Conservation (phyloP, 2,888 invertebrate genomes). For the Nebria salina region DNA sequence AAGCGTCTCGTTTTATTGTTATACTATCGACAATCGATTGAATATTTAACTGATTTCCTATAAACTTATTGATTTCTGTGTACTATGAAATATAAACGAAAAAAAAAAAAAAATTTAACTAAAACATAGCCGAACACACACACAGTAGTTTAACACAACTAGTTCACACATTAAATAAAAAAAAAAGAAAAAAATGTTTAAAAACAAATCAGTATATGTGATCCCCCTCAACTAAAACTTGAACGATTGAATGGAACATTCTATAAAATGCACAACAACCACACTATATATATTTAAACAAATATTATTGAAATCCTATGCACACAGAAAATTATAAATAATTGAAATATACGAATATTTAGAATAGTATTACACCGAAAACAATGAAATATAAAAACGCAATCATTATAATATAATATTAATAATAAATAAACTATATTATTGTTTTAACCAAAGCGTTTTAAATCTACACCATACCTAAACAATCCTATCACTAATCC, state of each 20-base stretch:
- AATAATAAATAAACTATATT: background rate
- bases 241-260: background rate
- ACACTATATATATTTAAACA: background rate
- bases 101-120: background rate
- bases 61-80: background rate
- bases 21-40: background rate
- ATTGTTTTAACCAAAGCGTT: background rate
- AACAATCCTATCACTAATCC: background rate
- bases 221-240: background rate
- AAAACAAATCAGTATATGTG: background rate
- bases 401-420: background rate
- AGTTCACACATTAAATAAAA: background rate
- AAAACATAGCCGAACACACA: background rate
- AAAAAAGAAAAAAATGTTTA: background rate
- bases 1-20: background rate
- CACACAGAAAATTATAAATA: constrained; percentile 1
- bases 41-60: background rate
- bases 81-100: background rate
- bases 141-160: background rate
- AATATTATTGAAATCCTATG: background rate
- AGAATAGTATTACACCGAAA: background rate
- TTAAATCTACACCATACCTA: background rate
- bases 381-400: background rate
- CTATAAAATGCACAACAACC: background rate
- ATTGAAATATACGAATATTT: background rate